Conservation (phyloP, 2,888 invertebrate species). For the Andrena hattorfiana region DNA sequence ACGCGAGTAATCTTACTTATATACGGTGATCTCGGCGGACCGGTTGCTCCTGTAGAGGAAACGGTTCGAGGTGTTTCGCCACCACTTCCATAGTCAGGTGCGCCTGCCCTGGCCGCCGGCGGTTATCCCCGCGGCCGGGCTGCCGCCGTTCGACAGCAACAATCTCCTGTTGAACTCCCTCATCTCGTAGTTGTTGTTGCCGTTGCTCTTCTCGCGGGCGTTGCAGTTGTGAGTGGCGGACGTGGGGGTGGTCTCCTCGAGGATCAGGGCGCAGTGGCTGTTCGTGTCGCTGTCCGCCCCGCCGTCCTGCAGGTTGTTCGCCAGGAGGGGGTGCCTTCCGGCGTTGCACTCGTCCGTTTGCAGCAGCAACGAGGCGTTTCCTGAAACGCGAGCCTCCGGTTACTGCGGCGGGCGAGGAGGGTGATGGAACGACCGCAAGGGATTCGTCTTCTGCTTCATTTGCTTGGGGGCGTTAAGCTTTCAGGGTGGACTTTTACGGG, state of each 20-base stretch:
- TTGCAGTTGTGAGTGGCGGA: conserved; percentile 79
- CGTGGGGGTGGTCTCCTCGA: conserved; percentile 85
- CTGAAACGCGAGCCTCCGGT: conserved; percentile 65
- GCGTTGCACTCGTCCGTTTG: conserved; percentile 84
- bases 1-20: conserved; percentile 70
- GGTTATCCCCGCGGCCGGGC: conserved; percentile 86
- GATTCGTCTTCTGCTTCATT: background rate
- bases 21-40: conserved; percentile 79
- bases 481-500: no score
- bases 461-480: no score
- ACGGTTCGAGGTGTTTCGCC: conserved; percentile 81
- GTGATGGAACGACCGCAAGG: background rate
- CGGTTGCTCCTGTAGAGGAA: conserved; percentile 81
- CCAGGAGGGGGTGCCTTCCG: conserved; percentile 82
- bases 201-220: conserved; percentile 88
- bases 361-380: conserved; percentile 79
- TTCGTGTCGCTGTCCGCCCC: conserved; percentile 88
- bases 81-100: conserved; percentile 84
- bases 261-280: conserved; percentile 87
- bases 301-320: conserved; percentile 82
- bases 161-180: conserved; percentile 88
- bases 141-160: conserved; percentile 80
- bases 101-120: conserved; percentile 84
- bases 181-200: conserved; percentile 93
- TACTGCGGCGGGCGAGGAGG: no score